Conservation (phyloP, 2,113 vertebrate species). For the Cottus gobio region DNA sequence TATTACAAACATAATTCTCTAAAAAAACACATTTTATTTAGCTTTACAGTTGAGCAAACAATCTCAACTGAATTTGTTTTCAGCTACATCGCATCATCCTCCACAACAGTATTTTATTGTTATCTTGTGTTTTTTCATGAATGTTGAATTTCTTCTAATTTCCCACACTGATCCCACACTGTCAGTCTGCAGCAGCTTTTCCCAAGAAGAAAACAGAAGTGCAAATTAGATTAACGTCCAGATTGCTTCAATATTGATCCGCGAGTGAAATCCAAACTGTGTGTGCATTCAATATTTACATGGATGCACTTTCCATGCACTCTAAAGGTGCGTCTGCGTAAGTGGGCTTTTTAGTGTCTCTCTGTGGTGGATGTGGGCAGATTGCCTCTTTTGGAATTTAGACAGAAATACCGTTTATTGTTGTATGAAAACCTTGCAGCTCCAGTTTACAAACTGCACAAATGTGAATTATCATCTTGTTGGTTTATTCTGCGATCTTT, state of each 20-base stretch:
- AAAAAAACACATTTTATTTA: too few species aligned
- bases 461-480: background rate
- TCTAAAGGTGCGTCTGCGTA: constrained; percentile 60
- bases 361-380: constrained; percentile 40
- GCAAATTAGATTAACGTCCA: constrained; percentile 70
- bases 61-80: background rate
- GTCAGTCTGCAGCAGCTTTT: constrained; percentile 23
- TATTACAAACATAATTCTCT: background rate
- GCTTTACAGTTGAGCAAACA: background rate
- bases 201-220: constrained; percentile 52
- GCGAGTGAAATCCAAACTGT: constrained; percentile 65
- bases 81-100: background rate
- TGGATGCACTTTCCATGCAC: constrained; percentile 69
- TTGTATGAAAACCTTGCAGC: constrained; percentile 8
- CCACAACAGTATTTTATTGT: background rate
- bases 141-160: constrained; percentile 21
- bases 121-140: background rate
- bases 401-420: background rate
- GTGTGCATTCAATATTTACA: constrained; percentile 67
- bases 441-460: background rate
- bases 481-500: background rate
- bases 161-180: background rate
- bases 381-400: constrained; percentile 44
- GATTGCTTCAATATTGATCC: constrained; percentile 70
- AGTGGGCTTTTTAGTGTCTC: constrained; percentile 55